A percentile compares a stretch with the other conserved stretches of the same genome.
These are phyloP conservation scores for Yponomeuta evonymella DNA, from an alignment of 2,888 invertebrate species.

Conservation along the genomic window DNA sequence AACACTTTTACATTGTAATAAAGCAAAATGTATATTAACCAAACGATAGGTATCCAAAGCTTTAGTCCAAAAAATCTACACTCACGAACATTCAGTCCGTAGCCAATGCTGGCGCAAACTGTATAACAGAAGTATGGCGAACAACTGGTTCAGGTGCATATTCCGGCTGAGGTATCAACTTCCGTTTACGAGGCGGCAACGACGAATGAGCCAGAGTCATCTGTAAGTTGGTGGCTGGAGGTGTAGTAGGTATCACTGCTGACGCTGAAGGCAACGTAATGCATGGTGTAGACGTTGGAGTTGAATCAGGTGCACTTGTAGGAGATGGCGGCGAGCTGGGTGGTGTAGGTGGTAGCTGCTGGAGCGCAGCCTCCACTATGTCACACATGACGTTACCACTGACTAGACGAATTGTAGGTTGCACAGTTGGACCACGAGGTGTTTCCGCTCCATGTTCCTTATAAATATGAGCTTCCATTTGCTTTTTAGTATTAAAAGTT, in stretches of 20 bases:
- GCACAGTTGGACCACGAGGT: conserved; percentile 51
- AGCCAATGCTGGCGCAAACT: conserved; percentile 82
- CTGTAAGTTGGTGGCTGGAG: conserved; percentile 38
- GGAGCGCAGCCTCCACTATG: conserved; percentile 62
- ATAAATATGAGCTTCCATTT: conserved; percentile 90
- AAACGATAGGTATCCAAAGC: neutral
- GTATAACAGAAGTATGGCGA: conserved; percentile 84
- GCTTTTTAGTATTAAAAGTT: conserved; percentile 92
- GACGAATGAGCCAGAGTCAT: conserved; percentile 64
- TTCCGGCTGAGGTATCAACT: conserved; percentile 83
- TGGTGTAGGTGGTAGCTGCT: conserved; percentile 74
- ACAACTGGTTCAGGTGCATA: conserved; percentile 47
- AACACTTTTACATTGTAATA: neutral
- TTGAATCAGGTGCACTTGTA: conserved; percentile 38
- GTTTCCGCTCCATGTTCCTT: conserved; percentile 74
- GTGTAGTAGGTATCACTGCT: conserved; percentile 44
- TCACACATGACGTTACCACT: conserved; percentile 64
- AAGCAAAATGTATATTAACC: neutral
- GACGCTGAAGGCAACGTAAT: conserved; percentile 70
- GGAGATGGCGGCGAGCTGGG: conserved; percentile 74
- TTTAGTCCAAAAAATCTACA: neutral
- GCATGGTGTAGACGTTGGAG: conserved; percentile 30
- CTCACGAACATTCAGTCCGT: neutral
- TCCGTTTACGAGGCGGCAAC: conserved; percentile 87
- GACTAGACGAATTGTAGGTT: conserved; percentile 44